Conservation (phyloP, 2,888 invertebrate species). For the Heterodera filipjevi region DNA sequence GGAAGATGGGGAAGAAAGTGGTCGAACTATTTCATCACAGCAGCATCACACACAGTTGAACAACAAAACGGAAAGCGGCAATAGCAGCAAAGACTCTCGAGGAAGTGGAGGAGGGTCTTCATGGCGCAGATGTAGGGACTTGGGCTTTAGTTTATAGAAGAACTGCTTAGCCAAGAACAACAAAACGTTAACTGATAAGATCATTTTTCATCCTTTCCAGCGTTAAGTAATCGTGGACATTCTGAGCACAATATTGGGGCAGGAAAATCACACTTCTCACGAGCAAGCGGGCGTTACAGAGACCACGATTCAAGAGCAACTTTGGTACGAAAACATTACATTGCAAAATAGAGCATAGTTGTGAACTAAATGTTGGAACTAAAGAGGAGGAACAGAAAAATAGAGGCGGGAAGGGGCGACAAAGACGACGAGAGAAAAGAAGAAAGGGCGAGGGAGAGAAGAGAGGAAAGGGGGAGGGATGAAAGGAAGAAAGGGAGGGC, state of each 20-base stretch:
- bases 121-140: constrained; percentile 26
- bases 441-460: not conserved
- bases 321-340: not conserved
- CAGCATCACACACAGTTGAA: not conserved
- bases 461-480: not conserved
- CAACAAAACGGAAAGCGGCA: not conserved
- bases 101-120: not conserved
- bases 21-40: not conserved
- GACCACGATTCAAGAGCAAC: constrained; percentile 23
- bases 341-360: not conserved
- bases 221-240: constrained; percentile 19
- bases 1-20: constrained; percentile 4
- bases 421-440: not conserved
- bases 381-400: not conserved
- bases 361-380: not conserved
- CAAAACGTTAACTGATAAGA: not conserved
- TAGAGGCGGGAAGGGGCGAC: not conserved
- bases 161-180: not conserved
- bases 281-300: constrained; percentile 20
- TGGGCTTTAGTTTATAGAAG: not conserved
- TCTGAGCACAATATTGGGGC: constrained; percentile 20
- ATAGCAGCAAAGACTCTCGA: not conserved
- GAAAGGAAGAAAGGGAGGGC: not conserved
- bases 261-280: not conserved
- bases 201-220: constrained; percentile 28